Evolutionary conservation across 2,113 vertebrate species (phyloP).

Genomic region (Triplophysa dalaica): DNA sequence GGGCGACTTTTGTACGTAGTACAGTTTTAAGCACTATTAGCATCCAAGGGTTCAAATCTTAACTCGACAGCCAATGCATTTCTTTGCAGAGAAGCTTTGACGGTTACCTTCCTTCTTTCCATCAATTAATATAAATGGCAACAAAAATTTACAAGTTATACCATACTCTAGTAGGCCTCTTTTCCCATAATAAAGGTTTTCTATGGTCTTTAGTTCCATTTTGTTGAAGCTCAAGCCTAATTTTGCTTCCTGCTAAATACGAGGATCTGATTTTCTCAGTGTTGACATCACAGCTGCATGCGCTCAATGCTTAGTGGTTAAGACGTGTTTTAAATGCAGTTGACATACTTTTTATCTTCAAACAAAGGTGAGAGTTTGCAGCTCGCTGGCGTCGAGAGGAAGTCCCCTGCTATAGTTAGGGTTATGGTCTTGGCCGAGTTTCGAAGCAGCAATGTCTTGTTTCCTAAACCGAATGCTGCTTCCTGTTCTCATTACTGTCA

Average conservation of each 20-base stretch:
- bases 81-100: no score
- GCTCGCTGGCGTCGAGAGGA: constrained; percentile 12
- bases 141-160: not conserved
- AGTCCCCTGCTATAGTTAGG: constrained; percentile 9
- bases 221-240: not conserved
- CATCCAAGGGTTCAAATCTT: no score
- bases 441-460: constrained; percentile 31
- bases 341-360: not conserved
- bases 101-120: no score
- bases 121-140: no score
- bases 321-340: not conserved
- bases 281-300: not conserved
- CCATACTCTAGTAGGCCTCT: no score
- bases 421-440: constrained; percentile 24
- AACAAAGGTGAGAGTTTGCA: constrained; percentile 28
- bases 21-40: no score
- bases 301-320: not conserved
- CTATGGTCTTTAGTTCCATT: not conserved
- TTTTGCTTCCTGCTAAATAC: not conserved
- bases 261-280: not conserved
- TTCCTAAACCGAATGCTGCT: constrained; percentile 41
- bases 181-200: not conserved
- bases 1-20: no score
- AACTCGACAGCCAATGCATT: no score
- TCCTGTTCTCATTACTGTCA: constrained; percentile 47